Evolutionary conservation across 1,140 invertebrate genomes (phyloP), one percentile per base, ranked within the genome.

Genomic region (Euura saliciscinereae): DNA sequence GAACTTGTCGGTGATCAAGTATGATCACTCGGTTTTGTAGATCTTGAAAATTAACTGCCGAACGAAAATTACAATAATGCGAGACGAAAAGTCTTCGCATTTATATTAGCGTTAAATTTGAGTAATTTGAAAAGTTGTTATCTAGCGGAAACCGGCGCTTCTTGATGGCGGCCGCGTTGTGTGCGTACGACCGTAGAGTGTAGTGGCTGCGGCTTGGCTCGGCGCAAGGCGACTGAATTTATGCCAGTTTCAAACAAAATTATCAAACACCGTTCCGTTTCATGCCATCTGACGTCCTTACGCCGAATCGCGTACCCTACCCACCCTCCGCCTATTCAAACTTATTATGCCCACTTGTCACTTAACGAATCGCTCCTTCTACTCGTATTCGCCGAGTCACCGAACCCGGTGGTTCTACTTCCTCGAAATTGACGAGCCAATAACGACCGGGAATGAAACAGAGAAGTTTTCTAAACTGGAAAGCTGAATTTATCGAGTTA

Each of bases 101-200:
- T 59, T 59, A 59, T 59, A 59, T 59, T 59, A 59, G 51, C 51
- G 51, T 59, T 59, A 59, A 59, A 59, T 59, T 59, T 59, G 51
- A 59, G 51, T 59, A 6, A 59, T 59, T 59, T 59, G 51, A 59
- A 59, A 59, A 59, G 51, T 59, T 59, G 8, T 59, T 59, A 59
- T 59, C 51, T 11, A 59, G 8, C 13, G 51, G 13, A 59, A 59
- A 59, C 51, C 51, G 51, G 51, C 51, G 13, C 5, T n/a, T n/a
- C 51, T 59, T n/a, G 28, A 28, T 28, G 28, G 28, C 28, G 28
- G 28, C 28, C 28, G 28, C 28, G 28, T 28, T 28, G 28, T 28
- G 28, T 28, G 28, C 28, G 28, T 28, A 28, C 28, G 28, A 28
- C 28, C 28, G 28, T 28, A 28, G 28, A 28, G 28, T 51, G 11